These are phyloP conservation scores for Brachyhypopomus occidentalis DNA, from an alignment of 2,113 vertebrate species.

Conservation along the genomic window DNA sequence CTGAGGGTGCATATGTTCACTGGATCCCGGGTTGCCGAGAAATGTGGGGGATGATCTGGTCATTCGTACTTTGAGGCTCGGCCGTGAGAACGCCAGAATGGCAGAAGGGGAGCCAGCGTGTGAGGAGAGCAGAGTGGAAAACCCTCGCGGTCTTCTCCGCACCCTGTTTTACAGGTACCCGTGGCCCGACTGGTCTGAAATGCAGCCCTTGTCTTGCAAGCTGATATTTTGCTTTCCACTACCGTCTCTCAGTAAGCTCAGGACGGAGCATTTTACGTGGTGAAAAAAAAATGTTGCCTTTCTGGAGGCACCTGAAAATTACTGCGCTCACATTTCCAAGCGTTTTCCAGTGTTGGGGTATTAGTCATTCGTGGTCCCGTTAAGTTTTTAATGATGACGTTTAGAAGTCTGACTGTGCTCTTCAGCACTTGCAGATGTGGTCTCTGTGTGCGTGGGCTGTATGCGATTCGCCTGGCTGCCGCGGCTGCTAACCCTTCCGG, in stretches of 20 bases:
- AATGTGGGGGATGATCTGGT: not conserved
- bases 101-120: constrained; percentile 10
- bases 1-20: not conserved
- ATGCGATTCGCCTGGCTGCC: constrained; percentile 6
- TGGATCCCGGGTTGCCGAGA: not conserved
- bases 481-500: not conserved
- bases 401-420: not conserved
- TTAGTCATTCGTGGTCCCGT: not conserved
- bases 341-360: no score
- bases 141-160: constrained; percentile 30
- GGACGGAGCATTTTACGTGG: no score
- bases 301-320: no score
- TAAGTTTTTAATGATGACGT: not conserved
- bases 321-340: no score
- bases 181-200: not conserved
- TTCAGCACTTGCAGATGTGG: constrained; percentile 12
- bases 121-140: constrained; percentile 20
- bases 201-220: not conserved
- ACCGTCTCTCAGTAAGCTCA: no score
- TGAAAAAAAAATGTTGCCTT: no score
- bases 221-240: no score
- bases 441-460: constrained; percentile 1
- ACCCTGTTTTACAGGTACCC: constrained; percentile 50
- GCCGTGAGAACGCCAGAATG: constrained; percentile 18
- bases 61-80: not conserved